Conservation (phyloP, 23 tunicate genomes). For the Oikopleura dioica region DNA sequence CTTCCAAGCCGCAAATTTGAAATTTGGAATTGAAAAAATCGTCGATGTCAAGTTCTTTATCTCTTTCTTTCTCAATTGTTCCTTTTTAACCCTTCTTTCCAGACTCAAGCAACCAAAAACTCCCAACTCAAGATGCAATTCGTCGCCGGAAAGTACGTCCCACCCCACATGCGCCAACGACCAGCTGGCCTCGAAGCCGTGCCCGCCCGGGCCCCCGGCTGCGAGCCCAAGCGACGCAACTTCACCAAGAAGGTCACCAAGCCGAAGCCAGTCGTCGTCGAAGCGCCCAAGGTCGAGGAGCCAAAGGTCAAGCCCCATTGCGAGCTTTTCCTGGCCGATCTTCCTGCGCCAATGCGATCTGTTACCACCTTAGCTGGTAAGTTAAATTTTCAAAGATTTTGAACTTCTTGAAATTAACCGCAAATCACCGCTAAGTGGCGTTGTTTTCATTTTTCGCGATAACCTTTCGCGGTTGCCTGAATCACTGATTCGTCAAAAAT, state of each 20-base stretch:
- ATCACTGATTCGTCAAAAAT: no score
- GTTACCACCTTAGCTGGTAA: background rate
- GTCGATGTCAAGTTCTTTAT: no score
- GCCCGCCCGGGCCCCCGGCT: background rate
- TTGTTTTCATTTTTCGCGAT: no score
- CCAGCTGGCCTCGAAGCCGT: background rate
- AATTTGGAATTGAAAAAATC: no score
- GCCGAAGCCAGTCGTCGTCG: background rate
- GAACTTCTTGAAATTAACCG: no score
- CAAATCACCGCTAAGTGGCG: no score
- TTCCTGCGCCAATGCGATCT: slow-evolving; percentile 10
- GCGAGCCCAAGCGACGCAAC: background rate
- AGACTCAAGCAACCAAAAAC: background rate
- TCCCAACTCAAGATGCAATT: background rate
- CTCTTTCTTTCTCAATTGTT: no score
- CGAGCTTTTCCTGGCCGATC: background rate
- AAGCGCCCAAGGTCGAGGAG: background rate
- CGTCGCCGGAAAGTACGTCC: slow-evolving; percentile 5
- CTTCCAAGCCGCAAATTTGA: no score
- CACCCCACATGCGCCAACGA: slow-evolving; percentile 3
- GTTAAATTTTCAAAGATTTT: no score
- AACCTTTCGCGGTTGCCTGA: no score
- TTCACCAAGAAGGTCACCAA: background rate
- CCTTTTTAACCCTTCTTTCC: no score
- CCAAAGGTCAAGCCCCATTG: slow-evolving; percentile 1